These are phyloP conservation scores for Gallinago jamesoni DNA, from an alignment of 2,113 vertebrate genomes.

Conservation along the genomic window DNA sequence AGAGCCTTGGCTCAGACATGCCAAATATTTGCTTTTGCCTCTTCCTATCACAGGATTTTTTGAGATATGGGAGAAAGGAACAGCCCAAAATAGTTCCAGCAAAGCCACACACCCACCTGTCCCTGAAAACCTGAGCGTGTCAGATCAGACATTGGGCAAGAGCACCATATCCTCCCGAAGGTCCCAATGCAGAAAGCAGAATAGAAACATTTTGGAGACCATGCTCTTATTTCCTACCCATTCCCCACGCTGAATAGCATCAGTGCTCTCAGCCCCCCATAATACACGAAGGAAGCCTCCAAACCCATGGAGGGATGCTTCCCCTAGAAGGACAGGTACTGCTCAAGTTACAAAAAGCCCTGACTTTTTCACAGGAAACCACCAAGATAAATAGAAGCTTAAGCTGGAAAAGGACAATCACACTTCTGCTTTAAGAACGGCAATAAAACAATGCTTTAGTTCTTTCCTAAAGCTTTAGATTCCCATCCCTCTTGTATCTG, in stretches of 20 bases:
- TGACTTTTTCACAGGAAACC: not conserved
- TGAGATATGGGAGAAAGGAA: not conserved
- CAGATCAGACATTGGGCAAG: not conserved
- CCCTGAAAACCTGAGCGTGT: not conserved
- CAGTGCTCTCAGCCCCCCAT: not conserved
- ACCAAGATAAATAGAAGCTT: not conserved
- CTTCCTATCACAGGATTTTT: not conserved
- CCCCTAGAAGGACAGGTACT: not conserved
- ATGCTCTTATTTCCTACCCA: not conserved
- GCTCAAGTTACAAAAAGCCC: not conserved
- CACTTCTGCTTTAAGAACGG: not conserved
- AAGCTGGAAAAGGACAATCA: not conserved
- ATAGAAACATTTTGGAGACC: not conserved
- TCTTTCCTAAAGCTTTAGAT: not conserved
- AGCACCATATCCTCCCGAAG: not conserved
- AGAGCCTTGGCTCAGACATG: not conserved
- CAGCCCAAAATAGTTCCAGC: not conserved
- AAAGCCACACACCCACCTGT: not conserved
- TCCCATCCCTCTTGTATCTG: not conserved
- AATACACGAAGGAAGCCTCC: not conserved
- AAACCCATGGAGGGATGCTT: not conserved
- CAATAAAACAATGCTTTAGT: not conserved
- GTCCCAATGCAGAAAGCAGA: not conserved
- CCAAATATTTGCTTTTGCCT: conserved; percentile 38
- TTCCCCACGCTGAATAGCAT: fast-evolving